Evolutionary conservation across 2,113 vertebrate genomes (phyloP), one percentile per base, ranked within the genome.

Genomic region (Spea bombifrons): DNA sequence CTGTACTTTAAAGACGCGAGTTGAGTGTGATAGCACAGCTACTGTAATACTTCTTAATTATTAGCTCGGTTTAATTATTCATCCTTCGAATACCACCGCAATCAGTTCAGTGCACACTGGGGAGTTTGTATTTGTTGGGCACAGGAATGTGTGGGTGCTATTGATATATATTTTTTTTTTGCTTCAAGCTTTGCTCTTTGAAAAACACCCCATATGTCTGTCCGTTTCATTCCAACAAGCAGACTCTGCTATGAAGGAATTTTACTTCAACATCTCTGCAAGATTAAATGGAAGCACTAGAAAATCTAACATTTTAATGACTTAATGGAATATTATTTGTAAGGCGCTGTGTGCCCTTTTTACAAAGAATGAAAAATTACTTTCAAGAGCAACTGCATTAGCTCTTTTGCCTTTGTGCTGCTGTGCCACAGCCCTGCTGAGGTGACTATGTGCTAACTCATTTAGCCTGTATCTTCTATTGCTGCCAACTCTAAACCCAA

Each of bases 401-500:
- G 76, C 75, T 87, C 50, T 10, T 46, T 50, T 45, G 55, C 84
- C 83, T 82, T 5, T 44, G 73, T 73, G 82, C 44, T 71, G 17
- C 47, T 4, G 0, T 49, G 52, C 78, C 75, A 71, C 3, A 44
- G 50, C 75, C 67, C 78, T 83, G 83, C 82, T 82, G 78, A 3
- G 9, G 81, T 75, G 71, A 71, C 72, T 71, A 4, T 1, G 76
- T 69, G 9, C 85, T 76, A 83, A 80, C 73, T 84, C 46, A 80
- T 81, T 86, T 83, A 71, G 81, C 69, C 84, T 63, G 52, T 81
- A 8, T 49, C 7, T 0, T 70, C 76, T 84, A 13, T 15, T 83
- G 80, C 79, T 87, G 85, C 83, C 79, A 75, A 49, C 75, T 73
- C 84, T 83, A 73, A 70, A 85, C 75, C 82, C 80, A 43, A 84